phyloP scores from a whole-genome alignment of 2,113 vertebrate species.

The Pipa parva region DNA sequence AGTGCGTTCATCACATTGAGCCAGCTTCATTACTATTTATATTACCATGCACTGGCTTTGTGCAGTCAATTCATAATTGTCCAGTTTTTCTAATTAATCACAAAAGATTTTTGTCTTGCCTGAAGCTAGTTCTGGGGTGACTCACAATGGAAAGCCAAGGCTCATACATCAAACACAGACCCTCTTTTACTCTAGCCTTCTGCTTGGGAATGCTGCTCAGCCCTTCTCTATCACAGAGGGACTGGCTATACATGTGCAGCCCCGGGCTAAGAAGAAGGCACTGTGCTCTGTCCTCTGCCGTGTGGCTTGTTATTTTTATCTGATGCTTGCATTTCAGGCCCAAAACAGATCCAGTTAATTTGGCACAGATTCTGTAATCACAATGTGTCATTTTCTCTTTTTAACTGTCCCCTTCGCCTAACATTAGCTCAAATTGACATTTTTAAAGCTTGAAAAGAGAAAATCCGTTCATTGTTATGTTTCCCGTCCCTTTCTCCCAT shows the following conservation, averaged over 20 bases:
- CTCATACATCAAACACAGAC: conserved; percentile 80
- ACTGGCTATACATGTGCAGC: conserved; percentile 62
- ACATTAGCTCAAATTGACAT: conserved; percentile 28
- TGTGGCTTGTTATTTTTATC: conserved; percentile 87
- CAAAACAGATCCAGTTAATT: conserved; percentile 57
- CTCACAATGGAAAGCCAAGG: conserved; percentile 76
- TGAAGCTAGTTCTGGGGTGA: conserved; percentile 77
- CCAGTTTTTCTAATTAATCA: conserved; percentile 91
- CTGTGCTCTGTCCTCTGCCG: conserved; percentile 69
- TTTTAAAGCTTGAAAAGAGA: conserved; percentile 35
- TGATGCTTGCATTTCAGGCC: conserved; percentile 68
- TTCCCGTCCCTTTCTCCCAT: conserved; percentile 46
- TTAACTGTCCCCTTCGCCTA: conserved; percentile 10
- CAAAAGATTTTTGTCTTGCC: conserved; percentile 88
- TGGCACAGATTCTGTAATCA: conserved; percentile 51
- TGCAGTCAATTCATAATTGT: conserved; percentile 83
- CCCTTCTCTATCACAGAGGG: conserved; percentile 43
- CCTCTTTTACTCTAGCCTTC: conserved; percentile 63
- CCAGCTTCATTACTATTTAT: conserved; percentile 79
- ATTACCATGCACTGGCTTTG: conserved; percentile 67
- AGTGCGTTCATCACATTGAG: conserved; percentile 55
- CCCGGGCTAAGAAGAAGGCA: conserved; percentile 64
- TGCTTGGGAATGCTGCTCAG: conserved; percentile 59
- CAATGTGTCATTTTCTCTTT: conserved; percentile 40
- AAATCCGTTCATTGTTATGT: background rate